A percentile compares a stretch with the other conserved stretches of the same genome.
These are phyloP conservation scores for Pomacea maculata DNA, from an alignment of 1,140 invertebrate species.

Conservation along the genomic window DNA sequence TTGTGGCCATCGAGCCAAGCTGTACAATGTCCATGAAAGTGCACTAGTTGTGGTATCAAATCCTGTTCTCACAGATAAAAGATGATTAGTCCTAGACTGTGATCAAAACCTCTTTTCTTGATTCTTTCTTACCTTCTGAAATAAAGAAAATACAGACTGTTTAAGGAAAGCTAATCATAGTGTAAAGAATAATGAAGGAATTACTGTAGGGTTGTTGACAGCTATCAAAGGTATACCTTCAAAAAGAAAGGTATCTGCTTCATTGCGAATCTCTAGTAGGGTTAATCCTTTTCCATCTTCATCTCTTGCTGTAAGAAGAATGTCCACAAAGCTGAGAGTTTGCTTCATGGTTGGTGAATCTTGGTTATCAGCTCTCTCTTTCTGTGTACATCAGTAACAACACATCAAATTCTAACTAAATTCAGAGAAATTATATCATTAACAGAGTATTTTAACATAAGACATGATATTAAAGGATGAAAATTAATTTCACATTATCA, in stretches of 20 bases:
- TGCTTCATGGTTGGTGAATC: constrained; percentile 4
- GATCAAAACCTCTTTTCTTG: neutral
- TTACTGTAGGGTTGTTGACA: too few relatives aligned
- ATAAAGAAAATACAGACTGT: too few relatives aligned
- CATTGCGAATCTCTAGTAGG: constrained; percentile 47
- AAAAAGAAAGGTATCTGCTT: constrained; percentile 52
- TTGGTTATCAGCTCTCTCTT: neutral
- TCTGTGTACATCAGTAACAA: too few relatives aligned
- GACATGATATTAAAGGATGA: too few relatives aligned
- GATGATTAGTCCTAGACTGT: too few relatives aligned
- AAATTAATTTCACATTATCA: too few relatives aligned
- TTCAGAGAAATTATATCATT: too few relatives aligned
- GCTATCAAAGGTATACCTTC: constrained; percentile 35
- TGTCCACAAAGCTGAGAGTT: constrained; percentile 43
- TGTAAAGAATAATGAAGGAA: too few relatives aligned
- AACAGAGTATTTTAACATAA: too few relatives aligned
- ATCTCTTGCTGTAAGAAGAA: constrained; percentile 46
- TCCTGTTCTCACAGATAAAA: constrained; percentile 15
- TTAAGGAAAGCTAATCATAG: too few relatives aligned
- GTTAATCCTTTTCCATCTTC: constrained; percentile 45
- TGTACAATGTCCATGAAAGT: constrained; percentile 81
- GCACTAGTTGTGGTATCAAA: constrained; percentile 63
- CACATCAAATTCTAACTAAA: too few relatives aligned
- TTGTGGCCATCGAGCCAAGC: constrained; percentile 78
- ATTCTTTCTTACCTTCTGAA: too few relatives aligned